phyloP scores from a whole-genome alignment of 2,888 invertebrate genomes.

The Rugalucina vietnamica region DNA sequence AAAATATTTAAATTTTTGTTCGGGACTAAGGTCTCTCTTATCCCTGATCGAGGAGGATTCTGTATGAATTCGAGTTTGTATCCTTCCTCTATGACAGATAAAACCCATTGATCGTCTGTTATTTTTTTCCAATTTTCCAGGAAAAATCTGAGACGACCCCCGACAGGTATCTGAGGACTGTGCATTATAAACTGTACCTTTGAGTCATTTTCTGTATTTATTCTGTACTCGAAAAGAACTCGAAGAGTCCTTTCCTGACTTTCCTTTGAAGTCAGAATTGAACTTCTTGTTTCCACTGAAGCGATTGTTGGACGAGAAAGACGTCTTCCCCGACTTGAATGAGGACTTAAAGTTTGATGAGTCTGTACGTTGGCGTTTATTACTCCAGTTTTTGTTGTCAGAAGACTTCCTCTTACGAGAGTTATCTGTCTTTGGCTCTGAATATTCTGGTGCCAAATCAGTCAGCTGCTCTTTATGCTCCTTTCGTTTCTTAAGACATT shows the following conservation, averaged over 20 bases:
- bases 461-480: neutral
- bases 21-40: slow-evolving; percentile 25
- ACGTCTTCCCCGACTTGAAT: too few species aligned
- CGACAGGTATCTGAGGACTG: slow-evolving; percentile 39
- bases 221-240: neutral
- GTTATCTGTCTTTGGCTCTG: neutral
- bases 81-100: slow-evolving; percentile 11
- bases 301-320: neutral
- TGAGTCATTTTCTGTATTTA: slow-evolving; percentile 22
- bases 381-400: too few species aligned
- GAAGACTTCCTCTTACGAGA: neutral
- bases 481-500: neutral
- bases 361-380: too few species aligned
- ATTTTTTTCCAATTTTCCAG: slow-evolving; percentile 42
- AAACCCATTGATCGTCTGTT: slow-evolving; percentile 49
- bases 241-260: neutral
- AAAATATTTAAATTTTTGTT: neutral
- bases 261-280: neutral
- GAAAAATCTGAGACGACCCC: slow-evolving; percentile 36
- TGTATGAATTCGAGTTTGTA: slow-evolving; percentile 31
- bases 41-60: slow-evolving; percentile 8
- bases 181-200: slow-evolving; percentile 22
- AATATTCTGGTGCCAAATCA: neutral
- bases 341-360: too few species aligned
- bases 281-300: neutral